A percentile compares a stretch with the other conserved stretches of the same genome.
These are phyloP conservation scores for Apamea anceps DNA, from an alignment of 2,888 invertebrate species.

Conservation along the genomic window DNA sequence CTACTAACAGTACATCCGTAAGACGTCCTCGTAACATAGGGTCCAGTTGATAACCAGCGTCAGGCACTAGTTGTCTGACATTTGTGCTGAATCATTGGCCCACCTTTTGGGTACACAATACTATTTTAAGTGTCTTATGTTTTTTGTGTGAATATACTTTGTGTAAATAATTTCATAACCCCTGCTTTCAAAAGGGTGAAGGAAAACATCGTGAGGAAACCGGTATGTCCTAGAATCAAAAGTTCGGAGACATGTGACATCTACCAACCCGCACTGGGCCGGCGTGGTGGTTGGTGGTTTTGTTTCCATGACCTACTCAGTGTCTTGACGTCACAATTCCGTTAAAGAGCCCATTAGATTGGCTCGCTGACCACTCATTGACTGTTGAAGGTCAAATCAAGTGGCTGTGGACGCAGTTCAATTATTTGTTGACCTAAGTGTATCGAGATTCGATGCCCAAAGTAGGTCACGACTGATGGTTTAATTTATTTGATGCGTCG, in stretches of 20 bases:
- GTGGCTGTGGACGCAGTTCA: conserved; percentile 76
- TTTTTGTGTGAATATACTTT: no score
- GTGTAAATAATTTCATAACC: neutral
- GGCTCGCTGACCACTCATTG: conserved; percentile 70
- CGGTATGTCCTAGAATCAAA: no score
- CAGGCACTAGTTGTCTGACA: no score
- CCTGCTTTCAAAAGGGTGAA: neutral
- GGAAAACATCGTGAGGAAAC: neutral
- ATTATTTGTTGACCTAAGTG: conserved; percentile 83
- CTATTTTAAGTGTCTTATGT: no score
- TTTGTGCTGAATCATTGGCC: no score
- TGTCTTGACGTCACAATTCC: conserved; percentile 63
- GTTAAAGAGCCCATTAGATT: conserved; percentile 64
- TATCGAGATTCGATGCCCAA: conserved; percentile 81
- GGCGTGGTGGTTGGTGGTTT: neutral
- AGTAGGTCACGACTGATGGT: conserved; percentile 71
- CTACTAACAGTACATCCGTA: no score
- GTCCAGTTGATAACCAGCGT: no score
- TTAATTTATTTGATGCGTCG: conserved; percentile 72
- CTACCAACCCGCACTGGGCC: neutral
- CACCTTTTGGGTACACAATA: no score
- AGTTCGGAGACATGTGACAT: neutral
- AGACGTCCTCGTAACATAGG: no score
- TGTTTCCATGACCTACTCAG: conserved; percentile 38
- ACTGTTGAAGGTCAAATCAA: conserved; percentile 78